These are phyloP conservation scores for Ceyx melanurus DNA, from an alignment of 2,113 vertebrate species.

Conservation along the genomic window DNA sequence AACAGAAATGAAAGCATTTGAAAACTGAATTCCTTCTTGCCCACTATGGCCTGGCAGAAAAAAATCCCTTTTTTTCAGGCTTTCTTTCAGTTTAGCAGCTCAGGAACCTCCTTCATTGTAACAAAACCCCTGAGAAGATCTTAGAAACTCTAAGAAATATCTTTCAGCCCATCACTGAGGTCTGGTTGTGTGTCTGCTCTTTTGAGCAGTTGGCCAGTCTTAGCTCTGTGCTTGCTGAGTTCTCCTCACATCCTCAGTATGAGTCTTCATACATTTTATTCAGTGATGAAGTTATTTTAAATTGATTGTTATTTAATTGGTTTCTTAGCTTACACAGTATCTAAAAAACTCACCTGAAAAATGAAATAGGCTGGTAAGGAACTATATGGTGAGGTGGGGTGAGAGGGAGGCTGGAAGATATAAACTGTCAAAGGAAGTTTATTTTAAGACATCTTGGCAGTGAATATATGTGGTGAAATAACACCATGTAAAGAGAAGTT, in stretches of 20 bases:
- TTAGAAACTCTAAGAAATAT: not conserved
- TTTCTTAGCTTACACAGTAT: not conserved
- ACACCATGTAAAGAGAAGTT: not conserved
- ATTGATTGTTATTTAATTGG: not conserved
- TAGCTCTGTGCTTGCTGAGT: not conserved
- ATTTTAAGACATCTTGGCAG: not conserved
- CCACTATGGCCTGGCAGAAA: not conserved
- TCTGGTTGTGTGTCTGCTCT: not conserved
- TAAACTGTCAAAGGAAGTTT: not conserved
- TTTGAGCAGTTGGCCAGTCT: not conserved
- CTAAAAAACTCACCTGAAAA: not conserved
- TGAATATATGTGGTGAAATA: not conserved
- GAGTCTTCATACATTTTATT: not conserved
- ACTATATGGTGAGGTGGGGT: not conserved
- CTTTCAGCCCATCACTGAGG: not conserved
- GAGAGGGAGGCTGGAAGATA: not conserved
- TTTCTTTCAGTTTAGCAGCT: not conserved
- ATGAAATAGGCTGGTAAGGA: not conserved
- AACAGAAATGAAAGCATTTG: constrained; percentile 14
- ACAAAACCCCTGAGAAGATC: not conserved
- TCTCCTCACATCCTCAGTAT: not conserved
- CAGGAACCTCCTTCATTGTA: not conserved
- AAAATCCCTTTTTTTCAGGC: not conserved
- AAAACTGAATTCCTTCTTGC: constrained; percentile 7
- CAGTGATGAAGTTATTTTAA: not conserved